Evolutionary conservation across 2,888 invertebrate species (phyloP).

Genomic region (Sipha maydis): DNA sequence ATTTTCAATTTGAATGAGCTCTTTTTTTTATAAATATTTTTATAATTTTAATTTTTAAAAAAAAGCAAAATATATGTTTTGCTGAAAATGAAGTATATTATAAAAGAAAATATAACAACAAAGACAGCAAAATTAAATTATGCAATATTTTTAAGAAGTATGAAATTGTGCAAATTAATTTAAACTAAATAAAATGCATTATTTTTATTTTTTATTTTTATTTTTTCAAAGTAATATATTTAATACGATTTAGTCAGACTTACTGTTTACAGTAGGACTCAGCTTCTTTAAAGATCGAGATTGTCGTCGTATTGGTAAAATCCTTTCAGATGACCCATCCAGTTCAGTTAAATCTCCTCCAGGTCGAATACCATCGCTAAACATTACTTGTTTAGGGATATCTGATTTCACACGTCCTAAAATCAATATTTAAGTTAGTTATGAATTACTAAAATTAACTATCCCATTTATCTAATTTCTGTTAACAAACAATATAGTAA

Average conservation of each 20-base stretch:
- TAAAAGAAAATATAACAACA: too few species aligned
- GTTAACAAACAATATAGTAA: neutral
- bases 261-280: slow-evolving; percentile 53
- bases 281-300: slow-evolving; percentile 47
- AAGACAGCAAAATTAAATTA: too few species aligned
- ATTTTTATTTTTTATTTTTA: neutral
- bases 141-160: too few species aligned
- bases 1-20: too few species aligned
- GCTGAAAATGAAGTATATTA: too few species aligned
- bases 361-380: slow-evolving; percentile 88
- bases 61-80: too few species aligned
- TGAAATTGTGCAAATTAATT: neutral
- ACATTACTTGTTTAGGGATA: slow-evolving; percentile 74
- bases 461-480: neutral
- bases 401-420: slow-evolving; percentile 65
- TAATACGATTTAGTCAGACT: neutral
- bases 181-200: too few species aligned
- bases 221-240: neutral
- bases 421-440: slow-evolving; percentile 18
- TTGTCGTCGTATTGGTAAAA: slow-evolving; percentile 67
- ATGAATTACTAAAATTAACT: neutral
- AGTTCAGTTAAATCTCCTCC: slow-evolving; percentile 86
- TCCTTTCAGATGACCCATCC: slow-evolving; percentile 75
- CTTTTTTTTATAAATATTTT: too few species aligned
- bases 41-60: too few species aligned